Percentiles rank a stretch among this genome's conserved stretches.
Evolutionary conservation across 2,888 invertebrate species (phyloP).

Genomic region (Entomobrya multifasciata): DNA sequence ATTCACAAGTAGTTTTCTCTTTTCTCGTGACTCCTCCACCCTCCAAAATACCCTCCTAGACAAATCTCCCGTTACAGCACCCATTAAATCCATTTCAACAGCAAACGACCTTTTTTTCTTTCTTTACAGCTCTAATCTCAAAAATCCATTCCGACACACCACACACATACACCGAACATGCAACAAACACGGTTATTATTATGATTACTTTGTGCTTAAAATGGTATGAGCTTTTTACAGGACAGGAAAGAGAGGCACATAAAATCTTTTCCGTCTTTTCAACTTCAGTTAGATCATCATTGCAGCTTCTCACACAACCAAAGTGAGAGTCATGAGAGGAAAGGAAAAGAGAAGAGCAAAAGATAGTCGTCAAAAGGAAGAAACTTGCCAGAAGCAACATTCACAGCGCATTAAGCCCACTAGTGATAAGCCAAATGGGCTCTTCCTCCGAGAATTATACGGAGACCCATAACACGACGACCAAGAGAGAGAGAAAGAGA

Average conservation of each 20-base stretch:
- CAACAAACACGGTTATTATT: background rate
- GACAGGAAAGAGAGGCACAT: constrained; percentile 15
- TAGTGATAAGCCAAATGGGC: constrained; percentile 69
- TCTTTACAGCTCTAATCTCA: constrained; percentile 4
- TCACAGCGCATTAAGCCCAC: constrained; percentile 69
- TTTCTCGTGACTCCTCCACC: too few relatives aligned
- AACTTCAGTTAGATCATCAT: constrained; percentile 34
- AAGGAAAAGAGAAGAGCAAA: background rate
- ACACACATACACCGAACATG: background rate
- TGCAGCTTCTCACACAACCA: background rate
- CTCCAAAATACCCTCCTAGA: too few relatives aligned
- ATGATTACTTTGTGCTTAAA: too few relatives aligned
- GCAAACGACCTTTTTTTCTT: constrained; percentile 14
- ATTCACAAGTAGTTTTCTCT: too few relatives aligned
- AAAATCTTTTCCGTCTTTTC: constrained; percentile 38
- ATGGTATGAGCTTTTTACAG: too few relatives aligned
- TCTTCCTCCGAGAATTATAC: constrained; percentile 57
- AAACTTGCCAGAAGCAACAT: constrained; percentile 66
- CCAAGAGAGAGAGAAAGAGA: constrained; percentile 22
- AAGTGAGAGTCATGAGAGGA: background rate
- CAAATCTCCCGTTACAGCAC: too few relatives aligned
- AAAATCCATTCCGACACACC: constrained; percentile 34
- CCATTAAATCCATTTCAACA: constrained; percentile 38
- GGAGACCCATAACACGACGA: constrained; percentile 3
- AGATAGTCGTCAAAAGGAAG: constrained; percentile 36